phyloP scores from a whole-genome alignment of 2,888 invertebrate genomes.

The Noctua comes region DNA sequence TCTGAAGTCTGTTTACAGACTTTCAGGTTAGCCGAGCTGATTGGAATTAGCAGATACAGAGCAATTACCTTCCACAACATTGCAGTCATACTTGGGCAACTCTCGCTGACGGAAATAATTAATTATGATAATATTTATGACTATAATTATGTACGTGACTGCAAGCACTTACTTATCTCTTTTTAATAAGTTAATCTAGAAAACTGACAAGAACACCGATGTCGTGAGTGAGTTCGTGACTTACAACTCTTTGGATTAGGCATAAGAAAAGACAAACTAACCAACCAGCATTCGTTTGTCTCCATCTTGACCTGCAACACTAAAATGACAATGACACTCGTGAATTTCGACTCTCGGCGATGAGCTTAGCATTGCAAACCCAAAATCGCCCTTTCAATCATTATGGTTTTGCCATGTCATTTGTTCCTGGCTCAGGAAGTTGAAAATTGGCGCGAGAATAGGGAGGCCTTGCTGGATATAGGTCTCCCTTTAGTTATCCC shows the following conservation, averaged over 20 bases:
- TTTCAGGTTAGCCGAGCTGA: not conserved
- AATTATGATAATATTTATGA: constrained; percentile 3
- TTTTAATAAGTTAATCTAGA: not conserved
- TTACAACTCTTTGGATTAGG: not conserved
- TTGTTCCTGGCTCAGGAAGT: not conserved
- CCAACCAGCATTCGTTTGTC: not conserved
- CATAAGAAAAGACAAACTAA: not conserved
- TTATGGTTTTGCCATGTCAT: not conserved
- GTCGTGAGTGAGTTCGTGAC: constrained; percentile 9
- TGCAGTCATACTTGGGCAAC: not conserved
- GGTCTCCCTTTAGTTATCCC: not conserved
- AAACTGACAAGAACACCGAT: not conserved
- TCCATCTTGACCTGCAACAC: not conserved
- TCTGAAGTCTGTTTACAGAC: not conserved
- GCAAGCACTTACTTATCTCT: not conserved
- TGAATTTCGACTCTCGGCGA: not conserved
- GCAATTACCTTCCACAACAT: not conserved
- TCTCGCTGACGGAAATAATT: not conserved
- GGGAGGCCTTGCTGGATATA: not conserved
- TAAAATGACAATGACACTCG: not conserved
- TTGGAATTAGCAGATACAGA: not conserved
- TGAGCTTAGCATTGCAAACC: not conserved
- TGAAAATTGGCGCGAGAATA: not conserved
- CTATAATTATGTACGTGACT: constrained; percentile 10
- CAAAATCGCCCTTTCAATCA: not conserved